Percentiles rank a stretch among this genome's conserved stretches.
These are phyloP conservation scores for Poeciliopsis retropinna DNA, from an alignment of 2,113 vertebrate species.

Conservation along the genomic window DNA sequence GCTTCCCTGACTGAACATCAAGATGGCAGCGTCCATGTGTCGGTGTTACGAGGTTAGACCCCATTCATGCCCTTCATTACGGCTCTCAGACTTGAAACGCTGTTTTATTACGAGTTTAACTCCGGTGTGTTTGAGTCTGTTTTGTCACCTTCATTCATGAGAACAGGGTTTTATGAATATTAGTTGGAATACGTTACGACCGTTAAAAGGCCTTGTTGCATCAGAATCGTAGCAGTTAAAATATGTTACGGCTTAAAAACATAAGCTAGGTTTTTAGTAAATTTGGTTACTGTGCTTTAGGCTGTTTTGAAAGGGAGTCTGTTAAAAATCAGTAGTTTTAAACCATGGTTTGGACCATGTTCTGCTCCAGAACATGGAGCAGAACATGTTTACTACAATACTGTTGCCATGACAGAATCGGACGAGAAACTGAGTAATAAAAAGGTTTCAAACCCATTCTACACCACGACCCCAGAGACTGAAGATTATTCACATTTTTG, in stretches of 20 bases:
- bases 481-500: too few species aligned
- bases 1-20: conserved; percentile 51
- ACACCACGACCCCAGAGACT: too few species aligned
- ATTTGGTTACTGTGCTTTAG: not conserved
- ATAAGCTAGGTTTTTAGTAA: not conserved
- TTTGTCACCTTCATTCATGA: not conserved
- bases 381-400: too few species aligned
- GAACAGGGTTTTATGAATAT: not conserved
- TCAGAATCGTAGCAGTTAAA: not conserved
- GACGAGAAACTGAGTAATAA: too few species aligned
- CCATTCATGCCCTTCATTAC: conserved; percentile 26
- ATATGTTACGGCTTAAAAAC: not conserved
- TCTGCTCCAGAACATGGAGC: too few species aligned
- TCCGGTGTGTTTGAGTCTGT: fast-evolving
- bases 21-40: conserved; percentile 86
- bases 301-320: not conserved
- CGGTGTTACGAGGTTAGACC: conserved; percentile 83
- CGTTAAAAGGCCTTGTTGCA: conserved; percentile 40
- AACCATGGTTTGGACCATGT: too few species aligned
- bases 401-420: too few species aligned
- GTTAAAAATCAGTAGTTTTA: not conserved
- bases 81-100: fast-evolving
- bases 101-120: fast-evolving
- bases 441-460: too few species aligned
- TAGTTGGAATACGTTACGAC: not conserved